Evolutionary conservation across 2,888 invertebrate genomes (phyloP), one percentile per base, ranked within the genome.

Genomic region (Pseudanteris insignis): DNA sequence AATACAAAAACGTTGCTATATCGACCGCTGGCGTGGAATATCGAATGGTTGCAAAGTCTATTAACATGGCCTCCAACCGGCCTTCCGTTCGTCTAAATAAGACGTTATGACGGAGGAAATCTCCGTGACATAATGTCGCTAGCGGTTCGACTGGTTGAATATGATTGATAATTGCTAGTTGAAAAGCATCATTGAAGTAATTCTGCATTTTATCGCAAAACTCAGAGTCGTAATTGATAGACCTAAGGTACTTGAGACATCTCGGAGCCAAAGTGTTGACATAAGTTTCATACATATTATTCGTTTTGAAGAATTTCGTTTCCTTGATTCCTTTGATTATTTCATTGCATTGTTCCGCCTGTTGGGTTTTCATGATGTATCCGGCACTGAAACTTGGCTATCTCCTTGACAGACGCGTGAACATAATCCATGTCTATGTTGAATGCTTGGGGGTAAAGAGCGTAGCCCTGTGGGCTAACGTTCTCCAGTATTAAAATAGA

Each of bases 121-220:
- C 78, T 0, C 78, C 78, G 36, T 78, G 78, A 43, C 75, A 71
- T 1, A 79, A 7, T 0, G 72, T 73, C 1, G 76, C 70, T 0
- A 79, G 38, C 1, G 76, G 76, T 30, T 78, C 77, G 0, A 53
- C 46, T 0, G 72, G 64, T 9, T 64, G 6, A 0, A 62, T 1
- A 2, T 40, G 14, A 7, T 68, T 63, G 10, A 69, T 0, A 15
- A 73, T 9, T 4, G 71, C 34, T 1, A 64, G 61, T 3, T 43
- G 12, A 14, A 57, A 72, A 1, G 44, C 48, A 43, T 70, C 44
- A 3, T 51, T 10, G 0, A 76, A 47, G 0, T 67, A 36, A 6
- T 38, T 60, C 5, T 65, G 62, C 29, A 73, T 41, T 14, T 64
- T 68, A 25, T 74, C 64, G 1, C 69, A 69, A 21, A 78, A 74